Conservation (phyloP, 2,113 vertebrate genomes). For the Varanus salvator region DNA sequence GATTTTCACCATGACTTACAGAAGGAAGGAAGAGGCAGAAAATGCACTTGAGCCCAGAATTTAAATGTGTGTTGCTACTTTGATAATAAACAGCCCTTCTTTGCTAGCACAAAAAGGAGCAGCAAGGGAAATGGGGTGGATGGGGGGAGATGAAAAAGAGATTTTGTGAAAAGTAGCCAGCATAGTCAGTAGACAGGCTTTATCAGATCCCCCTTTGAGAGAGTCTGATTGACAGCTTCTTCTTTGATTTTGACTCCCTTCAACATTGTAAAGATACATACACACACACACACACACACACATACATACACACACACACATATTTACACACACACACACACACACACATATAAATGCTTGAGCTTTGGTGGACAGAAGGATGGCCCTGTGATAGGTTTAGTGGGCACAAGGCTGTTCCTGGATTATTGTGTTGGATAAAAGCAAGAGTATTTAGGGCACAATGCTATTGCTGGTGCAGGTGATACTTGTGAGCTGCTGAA, state of each 20-base stretch:
- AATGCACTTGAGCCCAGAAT: not conserved
- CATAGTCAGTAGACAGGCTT: not conserved
- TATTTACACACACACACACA: too few species aligned
- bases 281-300: too few species aligned
- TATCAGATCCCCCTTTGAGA: not conserved
- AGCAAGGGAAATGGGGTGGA: not conserved
- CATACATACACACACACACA: too few species aligned
- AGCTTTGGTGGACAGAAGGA: rapidly evolving
- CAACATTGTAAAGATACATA: not conserved
- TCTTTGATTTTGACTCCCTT: not conserved
- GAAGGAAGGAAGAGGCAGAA: constrained; percentile 24
- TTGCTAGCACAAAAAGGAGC: not conserved
- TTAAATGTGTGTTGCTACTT: constrained; percentile 6
- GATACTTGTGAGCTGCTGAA: too few species aligned
- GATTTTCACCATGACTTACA: not conserved
- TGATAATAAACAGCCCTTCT: constrained; percentile 9
- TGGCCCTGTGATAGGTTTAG: not conserved
- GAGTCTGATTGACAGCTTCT: not conserved
- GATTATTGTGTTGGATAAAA: rapidly evolving
- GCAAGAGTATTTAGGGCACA: not conserved
- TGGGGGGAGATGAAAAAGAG: not conserved
- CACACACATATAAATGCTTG: too few species aligned
- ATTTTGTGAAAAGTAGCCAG: not conserved
- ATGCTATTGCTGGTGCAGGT: too few species aligned
- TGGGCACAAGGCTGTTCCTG: not conserved